Evolutionary conservation across 2,113 vertebrate species (phyloP).

Genomic region (Gadus chalcogrammus): DNA sequence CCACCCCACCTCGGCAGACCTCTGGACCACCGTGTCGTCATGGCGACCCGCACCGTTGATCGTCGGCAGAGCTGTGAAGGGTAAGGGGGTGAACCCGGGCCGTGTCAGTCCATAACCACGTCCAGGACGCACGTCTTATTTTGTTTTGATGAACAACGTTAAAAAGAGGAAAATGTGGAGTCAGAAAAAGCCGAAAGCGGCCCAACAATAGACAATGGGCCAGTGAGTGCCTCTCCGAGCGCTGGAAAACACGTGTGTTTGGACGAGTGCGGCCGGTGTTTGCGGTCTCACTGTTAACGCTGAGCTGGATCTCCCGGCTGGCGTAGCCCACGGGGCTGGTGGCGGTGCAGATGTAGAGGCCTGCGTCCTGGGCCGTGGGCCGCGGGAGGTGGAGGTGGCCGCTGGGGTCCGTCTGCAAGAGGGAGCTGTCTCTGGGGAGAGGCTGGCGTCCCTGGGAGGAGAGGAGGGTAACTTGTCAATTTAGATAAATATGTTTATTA

Average conservation of each 20-base stretch:
- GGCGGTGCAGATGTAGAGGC: slow-evolving; percentile 85
- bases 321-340: slow-evolving; percentile 81
- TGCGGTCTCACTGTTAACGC: slow-evolving; percentile 81
- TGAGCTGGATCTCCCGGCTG: slow-evolving; percentile 81
- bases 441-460: slow-evolving; percentile 70
- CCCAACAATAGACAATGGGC: not conserved
- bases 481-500: slow-evolving; percentile 3
- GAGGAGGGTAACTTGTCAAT: slow-evolving; percentile 13
- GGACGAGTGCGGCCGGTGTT: slow-evolving; percentile 17
- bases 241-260: slow-evolving; percentile 20
- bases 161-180: not conserved
- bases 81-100: not conserved
- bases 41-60: slow-evolving; percentile 56
- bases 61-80: slow-evolving; percentile 76
- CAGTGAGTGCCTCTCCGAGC: slow-evolving; percentile 20
- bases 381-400: slow-evolving; percentile 78
- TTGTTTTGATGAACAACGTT: not conserved
- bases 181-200: not conserved
- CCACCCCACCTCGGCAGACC: slow-evolving; percentile 75
- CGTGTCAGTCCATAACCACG: slow-evolving; percentile 1
- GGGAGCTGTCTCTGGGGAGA: slow-evolving; percentile 41
- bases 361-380: slow-evolving; percentile 67
- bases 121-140: not conserved
- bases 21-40: slow-evolving; percentile 47
- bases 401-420: slow-evolving; percentile 50